Conservation (phyloP, 2,113 vertebrate species). For the Spea multiplicata region DNA sequence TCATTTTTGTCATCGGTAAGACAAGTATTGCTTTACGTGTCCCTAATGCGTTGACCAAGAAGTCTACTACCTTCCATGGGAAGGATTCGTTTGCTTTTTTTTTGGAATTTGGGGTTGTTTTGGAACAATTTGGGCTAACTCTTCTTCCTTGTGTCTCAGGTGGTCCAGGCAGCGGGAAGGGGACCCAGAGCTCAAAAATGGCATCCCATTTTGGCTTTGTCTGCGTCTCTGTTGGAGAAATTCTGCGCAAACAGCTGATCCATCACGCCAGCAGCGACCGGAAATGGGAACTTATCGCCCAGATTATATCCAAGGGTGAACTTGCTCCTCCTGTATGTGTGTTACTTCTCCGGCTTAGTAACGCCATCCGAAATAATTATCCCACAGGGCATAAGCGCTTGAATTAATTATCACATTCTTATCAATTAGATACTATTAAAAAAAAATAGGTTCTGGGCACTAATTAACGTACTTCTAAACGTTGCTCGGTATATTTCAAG, state of each 20-base stretch:
- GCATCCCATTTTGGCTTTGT: constrained; percentile 57
- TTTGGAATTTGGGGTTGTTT: too few species aligned
- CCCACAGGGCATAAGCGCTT: too few species aligned
- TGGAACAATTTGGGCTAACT: not conserved
- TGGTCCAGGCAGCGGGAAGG: constrained; percentile 66
- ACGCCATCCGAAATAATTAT: too few species aligned
- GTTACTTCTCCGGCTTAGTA: too few species aligned
- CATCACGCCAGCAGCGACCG: constrained; percentile 61
- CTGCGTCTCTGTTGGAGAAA: constrained; percentile 63
- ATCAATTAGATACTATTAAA: too few species aligned
- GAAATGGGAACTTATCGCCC: constrained; percentile 68
- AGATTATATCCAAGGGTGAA: constrained; percentile 62
- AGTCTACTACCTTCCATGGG: too few species aligned
- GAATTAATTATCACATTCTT: too few species aligned
- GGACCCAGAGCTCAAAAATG: constrained; percentile 63
- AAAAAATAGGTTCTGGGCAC: too few species aligned
- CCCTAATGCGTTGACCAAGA: too few species aligned
- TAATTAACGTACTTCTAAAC: too few species aligned
- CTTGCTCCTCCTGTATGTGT: constrained; percentile 53
- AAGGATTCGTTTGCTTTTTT: too few species aligned
- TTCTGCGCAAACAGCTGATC: constrained; percentile 62
- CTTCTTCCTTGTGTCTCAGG: constrained; percentile 48
- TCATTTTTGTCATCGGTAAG: constrained; percentile 67
- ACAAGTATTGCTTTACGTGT: not conserved
- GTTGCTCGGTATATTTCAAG: too few species aligned